Conservation (phyloP, 2,113 vertebrate genomes). For the Camelus bactrianus region DNA sequence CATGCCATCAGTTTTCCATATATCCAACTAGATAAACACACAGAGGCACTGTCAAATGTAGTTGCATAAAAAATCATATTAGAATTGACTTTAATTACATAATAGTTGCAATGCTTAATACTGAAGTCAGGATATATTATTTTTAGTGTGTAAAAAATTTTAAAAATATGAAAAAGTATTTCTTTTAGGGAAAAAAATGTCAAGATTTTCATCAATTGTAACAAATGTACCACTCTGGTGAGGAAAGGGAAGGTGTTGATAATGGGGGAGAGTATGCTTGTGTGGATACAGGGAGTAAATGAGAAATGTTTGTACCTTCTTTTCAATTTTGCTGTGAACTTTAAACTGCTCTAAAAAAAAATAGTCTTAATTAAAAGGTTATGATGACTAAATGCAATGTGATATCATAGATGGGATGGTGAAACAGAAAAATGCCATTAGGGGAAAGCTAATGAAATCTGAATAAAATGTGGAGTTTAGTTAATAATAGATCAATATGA, state of each 20-base stretch:
- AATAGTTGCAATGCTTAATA: not conserved
- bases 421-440: not conserved
- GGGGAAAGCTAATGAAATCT: not conserved
- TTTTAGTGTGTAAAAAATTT: not conserved
- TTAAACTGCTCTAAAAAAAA: not conserved
- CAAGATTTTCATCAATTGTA: not conserved
- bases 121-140: not conserved
- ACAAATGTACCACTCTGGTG: not conserved
- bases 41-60: not conserved
- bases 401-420: not conserved
- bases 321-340: not conserved
- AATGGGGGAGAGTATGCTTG: not conserved
- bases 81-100: conserved; percentile 21
- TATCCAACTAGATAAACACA: not conserved
- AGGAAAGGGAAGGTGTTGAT: not conserved
- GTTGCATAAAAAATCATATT: not conserved
- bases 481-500: not conserved
- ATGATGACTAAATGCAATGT: not conserved
- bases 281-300: not conserved
- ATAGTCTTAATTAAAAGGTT: not conserved
- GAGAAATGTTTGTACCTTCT: not conserved
- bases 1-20: not conserved
- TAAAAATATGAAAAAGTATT: not conserved
- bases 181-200: not conserved
- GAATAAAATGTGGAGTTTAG: not conserved